phyloP scores from a whole-genome alignment of 2,797 vertebrate genomes.

The Rhinogobio ventralis region DNA sequence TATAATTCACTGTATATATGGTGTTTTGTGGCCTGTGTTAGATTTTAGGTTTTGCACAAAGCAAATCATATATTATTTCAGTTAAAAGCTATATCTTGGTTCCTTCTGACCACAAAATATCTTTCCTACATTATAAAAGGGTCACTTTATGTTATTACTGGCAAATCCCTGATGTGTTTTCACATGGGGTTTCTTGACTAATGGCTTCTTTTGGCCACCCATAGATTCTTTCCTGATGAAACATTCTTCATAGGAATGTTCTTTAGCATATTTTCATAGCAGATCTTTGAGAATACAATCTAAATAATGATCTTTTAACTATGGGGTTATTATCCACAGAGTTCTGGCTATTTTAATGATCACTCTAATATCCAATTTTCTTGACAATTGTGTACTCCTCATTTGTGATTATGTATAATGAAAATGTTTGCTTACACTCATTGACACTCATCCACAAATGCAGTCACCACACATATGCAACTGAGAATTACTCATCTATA shows the following conservation, averaged over 20 bases:
- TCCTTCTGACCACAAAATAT: slow-evolving; percentile 25
- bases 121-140: background rate
- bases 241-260: background rate
- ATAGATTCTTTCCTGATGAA: slow-evolving; percentile 22
- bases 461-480: background rate
- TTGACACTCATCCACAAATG: background rate
- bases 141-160: slow-evolving; percentile 17
- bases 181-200: background rate
- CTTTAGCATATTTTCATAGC: slow-evolving; percentile 1
- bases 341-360: background rate
- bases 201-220: slow-evolving; percentile 16
- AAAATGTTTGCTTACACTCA: background rate
- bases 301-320: slow-evolving; percentile 13
- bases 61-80: background rate
- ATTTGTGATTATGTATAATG: background rate
- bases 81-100: slow-evolving; percentile 11
- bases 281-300: background rate
- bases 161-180: slow-evolving; percentile 4
- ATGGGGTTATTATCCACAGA: background rate
- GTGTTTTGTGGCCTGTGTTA: background rate
- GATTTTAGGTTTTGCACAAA: background rate
- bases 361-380: background rate
- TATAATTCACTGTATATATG: background rate
- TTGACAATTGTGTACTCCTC: background rate
- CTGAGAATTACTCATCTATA: background rate